Evolutionary conservation across 2,888 invertebrate species (phyloP).

Genomic region (Mythimna albipuncta): DNA sequence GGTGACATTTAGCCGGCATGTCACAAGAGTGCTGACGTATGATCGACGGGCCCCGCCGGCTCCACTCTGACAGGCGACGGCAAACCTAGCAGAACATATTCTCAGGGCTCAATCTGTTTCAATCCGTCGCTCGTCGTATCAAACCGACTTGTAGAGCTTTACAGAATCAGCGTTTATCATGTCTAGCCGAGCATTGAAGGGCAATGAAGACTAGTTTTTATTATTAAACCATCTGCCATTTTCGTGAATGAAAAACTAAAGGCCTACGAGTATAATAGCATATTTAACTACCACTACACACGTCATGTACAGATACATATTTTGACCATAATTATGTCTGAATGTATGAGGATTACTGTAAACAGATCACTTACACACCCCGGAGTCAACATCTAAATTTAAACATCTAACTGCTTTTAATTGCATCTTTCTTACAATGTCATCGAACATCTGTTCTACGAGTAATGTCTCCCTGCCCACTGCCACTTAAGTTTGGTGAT

Average conservation of each 20-base stretch:
- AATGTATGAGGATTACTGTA: not conserved
- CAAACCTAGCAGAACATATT: constrained; percentile 1
- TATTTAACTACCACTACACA: no score
- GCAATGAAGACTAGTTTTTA: not conserved
- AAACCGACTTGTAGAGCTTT: constrained; percentile 14
- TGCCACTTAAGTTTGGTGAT: no score
- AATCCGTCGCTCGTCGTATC: constrained; percentile 1
- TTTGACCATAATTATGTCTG: not conserved
- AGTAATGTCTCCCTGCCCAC: no score
- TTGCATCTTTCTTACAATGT: not conserved
- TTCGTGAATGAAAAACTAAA: not conserved
- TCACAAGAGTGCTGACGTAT: constrained; percentile 37
- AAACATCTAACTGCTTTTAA: not conserved
- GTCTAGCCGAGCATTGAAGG: constrained; percentile 2
- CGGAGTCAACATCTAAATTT: not conserved
- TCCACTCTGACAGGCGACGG: not conserved
- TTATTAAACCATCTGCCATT: no score
- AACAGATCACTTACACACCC: not conserved
- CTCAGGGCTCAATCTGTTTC: constrained; percentile 29
- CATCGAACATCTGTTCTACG: no score
- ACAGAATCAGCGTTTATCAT: constrained; percentile 28
- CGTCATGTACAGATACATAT: not conserved
- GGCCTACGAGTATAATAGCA: not conserved
- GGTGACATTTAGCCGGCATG: constrained; percentile 1
- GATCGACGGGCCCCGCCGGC: not conserved